Base-by-base conservation (phyloP, 1,140 invertebrate genomes). In the Anastrepha ludens region DNA sequence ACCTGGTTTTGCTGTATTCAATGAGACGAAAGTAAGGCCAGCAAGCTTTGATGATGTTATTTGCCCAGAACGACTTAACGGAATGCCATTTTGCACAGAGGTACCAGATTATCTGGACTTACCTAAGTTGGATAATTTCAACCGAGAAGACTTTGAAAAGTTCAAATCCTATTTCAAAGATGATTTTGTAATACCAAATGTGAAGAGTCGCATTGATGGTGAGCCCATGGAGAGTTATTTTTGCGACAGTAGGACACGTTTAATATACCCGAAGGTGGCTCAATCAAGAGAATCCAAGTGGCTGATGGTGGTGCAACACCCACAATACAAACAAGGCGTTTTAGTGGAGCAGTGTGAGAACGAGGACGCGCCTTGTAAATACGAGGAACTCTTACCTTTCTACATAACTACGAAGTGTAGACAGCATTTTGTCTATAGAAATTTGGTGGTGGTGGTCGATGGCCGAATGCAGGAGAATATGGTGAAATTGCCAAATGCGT, bases 291-390 rank as follows among this genome's bases (percentile, higher is more conserved):
- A 81, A 81, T 81, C 74, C 13, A 50, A 29, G 20, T 81, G 74
- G 74, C 17, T 81, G 11, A 81, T 81, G 74, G 74, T 81, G 13
- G 74, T 81, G n/a, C 74, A 81, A 13, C 74, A 81, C n/a, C 13
- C 50, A 81, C 15, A 81, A 55, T 81, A 81, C 20, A 81, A 29
- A 15, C 74, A 81, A 20, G 74, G 74, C 47, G 47, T 81, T 20
- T 9, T 81, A 7, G 74, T 81, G 47, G 74, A 81, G 47, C 74
- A 81, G 20, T 81, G 74, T 20, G 74, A n/a, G n/a, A 81, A 55
- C 20, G 74, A 55, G 2, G 47, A 81, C 29, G 9, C 6, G 47
- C 47, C 74, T 0, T 81, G 74, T 20, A 81, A 81, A 55, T 81
- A 55, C 9, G 47, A 81, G 7, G 74, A 81, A 6, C 74, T 81